phyloP scores from a whole-genome alignment of 2,797 vertebrate species.

The Champsocephalus esox region DNA sequence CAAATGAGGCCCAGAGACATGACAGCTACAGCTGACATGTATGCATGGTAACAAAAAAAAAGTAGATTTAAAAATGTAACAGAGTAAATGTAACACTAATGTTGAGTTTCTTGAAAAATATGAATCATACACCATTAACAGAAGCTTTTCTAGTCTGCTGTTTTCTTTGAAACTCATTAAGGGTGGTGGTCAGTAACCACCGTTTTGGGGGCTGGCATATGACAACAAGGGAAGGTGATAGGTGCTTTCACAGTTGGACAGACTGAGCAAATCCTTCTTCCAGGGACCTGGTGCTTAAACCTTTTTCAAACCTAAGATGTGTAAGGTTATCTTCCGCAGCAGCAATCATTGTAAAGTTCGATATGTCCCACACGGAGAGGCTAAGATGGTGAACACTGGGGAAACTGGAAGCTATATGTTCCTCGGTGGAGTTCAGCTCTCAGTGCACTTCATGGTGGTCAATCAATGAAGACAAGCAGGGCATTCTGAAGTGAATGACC shows the following conservation, averaged over 20 bases:
- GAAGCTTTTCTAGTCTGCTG: not conserved
- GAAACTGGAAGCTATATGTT: conserved; percentile 35
- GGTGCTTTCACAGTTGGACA: conserved; percentile 10
- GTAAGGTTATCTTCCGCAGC: not conserved
- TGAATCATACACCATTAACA: not conserved
- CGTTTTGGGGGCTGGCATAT: conserved; percentile 2
- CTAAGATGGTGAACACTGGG: conserved; percentile 9
- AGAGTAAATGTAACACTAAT: not conserved
- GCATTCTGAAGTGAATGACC: conserved; percentile 52
- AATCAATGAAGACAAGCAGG: conserved; percentile 21
- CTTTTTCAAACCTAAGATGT: not conserved
- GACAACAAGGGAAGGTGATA: conserved; percentile 5
- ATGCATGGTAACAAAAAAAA: conserved; percentile 1
- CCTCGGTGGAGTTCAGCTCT: conserved; percentile 36
- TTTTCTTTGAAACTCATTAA: not conserved
- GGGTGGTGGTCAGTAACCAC: not conserved
- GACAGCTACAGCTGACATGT: conserved; percentile 25
- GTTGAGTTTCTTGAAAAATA: conserved; percentile 10
- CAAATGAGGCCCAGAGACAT: conserved; percentile 12
- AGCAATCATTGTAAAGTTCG: conserved; percentile 10
- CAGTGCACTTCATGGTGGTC: conserved; percentile 40
- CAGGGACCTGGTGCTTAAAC: conserved; percentile 15
- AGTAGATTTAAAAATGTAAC: conserved; percentile 1
- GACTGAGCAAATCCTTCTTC: not conserved
- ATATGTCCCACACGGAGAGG: conserved; percentile 1